A percentile compares a stretch with the other conserved stretches of the same genome.
Conservation (phyloP, 1,140 invertebrate species). For the Drosophila ananassae region DNA sequence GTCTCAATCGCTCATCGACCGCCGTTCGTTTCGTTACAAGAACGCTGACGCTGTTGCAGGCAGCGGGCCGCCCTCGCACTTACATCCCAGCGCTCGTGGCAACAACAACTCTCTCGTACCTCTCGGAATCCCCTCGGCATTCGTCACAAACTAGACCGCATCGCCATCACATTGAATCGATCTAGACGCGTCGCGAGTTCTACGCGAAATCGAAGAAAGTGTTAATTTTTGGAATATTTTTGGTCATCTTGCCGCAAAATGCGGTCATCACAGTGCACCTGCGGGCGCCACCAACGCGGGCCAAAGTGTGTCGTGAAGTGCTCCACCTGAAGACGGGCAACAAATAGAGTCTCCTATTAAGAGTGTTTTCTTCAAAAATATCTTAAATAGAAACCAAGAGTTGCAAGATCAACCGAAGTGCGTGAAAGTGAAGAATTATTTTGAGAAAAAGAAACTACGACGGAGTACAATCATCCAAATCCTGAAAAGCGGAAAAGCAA, state of each 20-base stretch:
- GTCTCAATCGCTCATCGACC: slow-evolving; percentile 73
- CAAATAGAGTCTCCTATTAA: neutral
- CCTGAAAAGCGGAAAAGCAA: neutral
- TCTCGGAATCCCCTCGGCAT: slow-evolving; percentile 6
- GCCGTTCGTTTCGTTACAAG: slow-evolving; percentile 73
- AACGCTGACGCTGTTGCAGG: slow-evolving; percentile 23
- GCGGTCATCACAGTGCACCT: slow-evolving; percentile 59
- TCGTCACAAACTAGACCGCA: slow-evolving; percentile 6
- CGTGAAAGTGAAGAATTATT: slow-evolving; percentile 16
- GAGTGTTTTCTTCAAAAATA: slow-evolving; percentile 29
- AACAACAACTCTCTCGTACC: slow-evolving; percentile 46
- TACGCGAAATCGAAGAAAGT: slow-evolving; percentile 20
- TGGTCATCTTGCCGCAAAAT: slow-evolving; percentile 40
- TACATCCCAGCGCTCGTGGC: slow-evolving; percentile 65
- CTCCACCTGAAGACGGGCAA: slow-evolving; percentile 7
- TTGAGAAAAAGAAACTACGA: slow-evolving; percentile 1
- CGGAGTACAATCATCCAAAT: neutral
- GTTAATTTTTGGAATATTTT: slow-evolving; percentile 4
- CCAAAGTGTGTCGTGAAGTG: slow-evolving; percentile 42
- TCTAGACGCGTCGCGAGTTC: slow-evolving; percentile 32
- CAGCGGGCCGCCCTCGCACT: slow-evolving; percentile 5
- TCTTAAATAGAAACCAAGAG: slow-evolving; percentile 58
- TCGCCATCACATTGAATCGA: slow-evolving; percentile 21
- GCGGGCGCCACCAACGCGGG: slow-evolving; percentile 48
- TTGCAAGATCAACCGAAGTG: slow-evolving; percentile 31